Evolutionary conservation across 2,888 invertebrate genomes (phyloP), one percentile per base, ranked within the genome.

Genomic region (Lasioglossum zephyrum): DNA sequence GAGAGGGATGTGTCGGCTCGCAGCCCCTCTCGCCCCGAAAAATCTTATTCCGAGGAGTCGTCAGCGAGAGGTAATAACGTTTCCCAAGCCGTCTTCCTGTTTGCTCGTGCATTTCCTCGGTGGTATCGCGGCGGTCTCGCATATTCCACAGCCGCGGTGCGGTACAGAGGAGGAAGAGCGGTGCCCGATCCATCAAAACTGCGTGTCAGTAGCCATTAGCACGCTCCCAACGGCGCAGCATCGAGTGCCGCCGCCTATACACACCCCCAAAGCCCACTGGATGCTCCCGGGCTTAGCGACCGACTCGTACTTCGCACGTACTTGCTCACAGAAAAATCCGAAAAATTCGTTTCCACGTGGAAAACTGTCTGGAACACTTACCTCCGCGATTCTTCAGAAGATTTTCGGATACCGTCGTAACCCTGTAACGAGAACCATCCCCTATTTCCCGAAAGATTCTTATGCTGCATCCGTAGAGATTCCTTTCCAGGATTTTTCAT

Each of bases 141-240:
- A 88, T 90, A 92, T 92, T 92, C 88, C 91, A 88, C 85, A 82
- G 89, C 81, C 82, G 75, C 86, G 86, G 91, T 87, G 87, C 91
- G 90, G 90, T 88, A 90, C 63, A 73, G 90, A 90, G 91, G 92
- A 91, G 93, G 90, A 91, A 93, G 92, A 92, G 92, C 91, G 91
- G 90, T 91, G 91, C 91, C 94, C 95, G 95, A 96, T 96, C 96
- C 96, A 96, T 96, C 96, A 96, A 96, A 95, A 95, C 95, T 95
- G 95, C 95, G 95, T 96, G 96, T 96, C 96, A 96, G 96, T 96
- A 96, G 96, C 96, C 96, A 96, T 96, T 96, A 96, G 96, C 96
- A 96, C 96, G 95, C 96, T 96, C 95, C 95, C 96, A 95, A 89
- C 92, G 93, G 93, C 92, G 91, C 88, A 84, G 91, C 91, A 89